These are phyloP conservation scores for Nasonia oneida DNA, from an alignment of 2,888 invertebrate species.

Conservation along the genomic window DNA sequence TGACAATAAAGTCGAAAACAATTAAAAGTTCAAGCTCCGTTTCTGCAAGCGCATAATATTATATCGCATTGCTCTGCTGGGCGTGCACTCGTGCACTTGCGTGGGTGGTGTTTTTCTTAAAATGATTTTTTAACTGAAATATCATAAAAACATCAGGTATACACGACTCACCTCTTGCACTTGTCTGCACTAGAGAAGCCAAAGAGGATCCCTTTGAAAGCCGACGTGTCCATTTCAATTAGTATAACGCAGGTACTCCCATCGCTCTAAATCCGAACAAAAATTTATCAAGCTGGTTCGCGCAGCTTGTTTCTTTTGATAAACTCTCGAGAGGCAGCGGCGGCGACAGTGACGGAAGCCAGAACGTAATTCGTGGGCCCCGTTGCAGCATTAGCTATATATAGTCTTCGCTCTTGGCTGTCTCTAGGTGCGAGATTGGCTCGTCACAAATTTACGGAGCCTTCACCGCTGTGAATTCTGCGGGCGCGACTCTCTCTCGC, in stretches of 20 bases:
- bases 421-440: conserved; percentile 63
- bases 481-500: not conserved
- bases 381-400: conserved; percentile 36
- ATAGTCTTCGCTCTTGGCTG: conserved; percentile 3
- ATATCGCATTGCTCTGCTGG: too few relatives aligned
- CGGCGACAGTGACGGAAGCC: conserved; percentile 71
- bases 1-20: too few relatives aligned
- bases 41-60: too few relatives aligned
- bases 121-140: too few relatives aligned
- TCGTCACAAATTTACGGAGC: conserved; percentile 63
- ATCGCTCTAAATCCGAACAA: conserved; percentile 43
- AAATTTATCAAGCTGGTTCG: conserved; percentile 51
- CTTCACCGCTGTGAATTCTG: not conserved
- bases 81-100: too few relatives aligned
- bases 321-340: conserved; percentile 66
- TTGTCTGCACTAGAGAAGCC: not conserved
- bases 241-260: not conserved
- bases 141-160: too few relatives aligned
- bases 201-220: not conserved
- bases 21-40: too few relatives aligned
- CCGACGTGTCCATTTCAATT: conserved; percentile 32
- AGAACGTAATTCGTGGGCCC: conserved; percentile 63
- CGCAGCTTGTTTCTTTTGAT: conserved; percentile 54
- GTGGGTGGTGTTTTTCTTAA: too few relatives aligned
- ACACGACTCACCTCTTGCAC: too few relatives aligned